These are phyloP conservation scores for Oplegnathus fasciatus DNA, from an alignment of 2,113 vertebrate species.

Conservation along the genomic window DNA sequence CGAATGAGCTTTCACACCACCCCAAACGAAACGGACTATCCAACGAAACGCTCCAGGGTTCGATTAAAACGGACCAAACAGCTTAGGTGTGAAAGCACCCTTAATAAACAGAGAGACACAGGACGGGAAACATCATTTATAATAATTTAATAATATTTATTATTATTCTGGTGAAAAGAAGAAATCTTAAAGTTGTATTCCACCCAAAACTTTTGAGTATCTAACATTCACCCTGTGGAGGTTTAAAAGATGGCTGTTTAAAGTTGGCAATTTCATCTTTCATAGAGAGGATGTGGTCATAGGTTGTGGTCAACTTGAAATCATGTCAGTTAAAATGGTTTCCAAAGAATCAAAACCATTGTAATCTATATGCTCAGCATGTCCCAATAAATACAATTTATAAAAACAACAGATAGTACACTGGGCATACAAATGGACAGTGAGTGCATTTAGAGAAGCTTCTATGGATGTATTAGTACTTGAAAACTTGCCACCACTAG, in stretches of 20 bases:
- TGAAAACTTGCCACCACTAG: not conserved
- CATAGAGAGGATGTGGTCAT: constrained; percentile 40
- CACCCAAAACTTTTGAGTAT: not conserved
- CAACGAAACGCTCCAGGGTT: too few relatives aligned
- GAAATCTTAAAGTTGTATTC: not conserved
- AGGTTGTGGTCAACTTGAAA: constrained; percentile 15
- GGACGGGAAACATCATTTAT: too few relatives aligned
- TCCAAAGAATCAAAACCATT: not conserved
- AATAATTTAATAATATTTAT: too few relatives aligned
- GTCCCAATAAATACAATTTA: not conserved
- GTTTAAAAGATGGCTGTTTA: not conserved
- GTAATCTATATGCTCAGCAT: not conserved
- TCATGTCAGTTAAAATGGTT: constrained; percentile 13
- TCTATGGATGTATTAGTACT: not conserved
- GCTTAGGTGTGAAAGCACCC: too few relatives aligned
- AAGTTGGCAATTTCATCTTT: constrained; percentile 6
- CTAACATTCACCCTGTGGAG: not conserved
- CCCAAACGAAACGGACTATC: too few relatives aligned
- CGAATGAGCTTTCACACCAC: too few relatives aligned
- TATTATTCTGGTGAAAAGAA: not conserved
- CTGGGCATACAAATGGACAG: too few relatives aligned
- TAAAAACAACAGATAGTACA: too few relatives aligned
- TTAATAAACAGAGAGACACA: not conserved
- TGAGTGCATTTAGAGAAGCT: too few relatives aligned
- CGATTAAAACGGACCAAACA: too few relatives aligned